These are phyloP conservation scores for Lycaena phlaeas DNA, from an alignment of 2,888 invertebrate species.

Conservation along the genomic window DNA sequence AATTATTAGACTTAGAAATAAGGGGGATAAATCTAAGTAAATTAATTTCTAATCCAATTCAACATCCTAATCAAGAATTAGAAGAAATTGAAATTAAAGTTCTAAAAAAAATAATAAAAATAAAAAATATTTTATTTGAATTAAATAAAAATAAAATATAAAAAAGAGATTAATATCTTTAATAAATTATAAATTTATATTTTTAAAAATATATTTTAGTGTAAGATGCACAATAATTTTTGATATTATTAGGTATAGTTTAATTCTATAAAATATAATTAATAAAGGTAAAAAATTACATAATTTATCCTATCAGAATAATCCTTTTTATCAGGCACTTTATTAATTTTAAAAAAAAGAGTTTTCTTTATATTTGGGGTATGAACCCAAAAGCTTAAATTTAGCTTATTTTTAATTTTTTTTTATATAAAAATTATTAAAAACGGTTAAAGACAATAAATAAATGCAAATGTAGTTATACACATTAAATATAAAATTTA, in stretches of 20 bases:
- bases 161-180: conserved; percentile 57
- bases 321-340: conserved; percentile 62
- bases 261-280: conserved; percentile 73
- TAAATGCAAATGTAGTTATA: background rate
- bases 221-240: conserved; percentile 76
- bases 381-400: conserved; percentile 76
- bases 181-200: conserved; percentile 25
- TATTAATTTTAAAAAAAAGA: conserved; percentile 56
- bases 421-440: conserved; percentile 10
- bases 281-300: conserved; percentile 64
- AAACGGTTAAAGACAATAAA: background rate
- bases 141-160: conserved; percentile 25
- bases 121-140: conserved; percentile 65
- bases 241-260: conserved; percentile 75
- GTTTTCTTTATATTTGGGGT: conserved; percentile 69
- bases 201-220: conserved; percentile 58
- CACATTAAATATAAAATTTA: too few relatives aligned
- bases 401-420: conserved; percentile 63
- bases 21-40: conserved; percentile 74
- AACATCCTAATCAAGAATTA: conserved; percentile 57
- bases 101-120: conserved; percentile 67
- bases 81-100: conserved; percentile 48
- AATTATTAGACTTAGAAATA: conserved; percentile 62
- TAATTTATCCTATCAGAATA: conserved; percentile 62
- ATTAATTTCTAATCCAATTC: conserved; percentile 78